Conservation (phyloP, 2,888 invertebrate genomes). For the Acrocera orbiculus region DNA sequence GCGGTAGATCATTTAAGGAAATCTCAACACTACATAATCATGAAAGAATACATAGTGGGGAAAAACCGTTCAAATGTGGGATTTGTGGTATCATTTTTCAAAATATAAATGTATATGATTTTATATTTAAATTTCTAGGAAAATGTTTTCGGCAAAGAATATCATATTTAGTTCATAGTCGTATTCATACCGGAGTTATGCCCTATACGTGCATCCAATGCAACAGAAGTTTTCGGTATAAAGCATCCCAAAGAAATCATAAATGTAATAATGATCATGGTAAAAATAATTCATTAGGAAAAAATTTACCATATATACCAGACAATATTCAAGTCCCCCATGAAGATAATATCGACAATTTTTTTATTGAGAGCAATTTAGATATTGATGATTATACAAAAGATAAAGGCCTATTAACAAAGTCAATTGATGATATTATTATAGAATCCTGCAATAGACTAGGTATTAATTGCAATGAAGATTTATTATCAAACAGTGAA, state of each 20-base stretch:
- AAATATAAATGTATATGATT: neutral
- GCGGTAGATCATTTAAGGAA: constrained; percentile 71
- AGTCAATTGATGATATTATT: constrained; percentile 29
- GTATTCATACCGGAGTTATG: constrained; percentile 52
- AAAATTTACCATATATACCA: neutral
- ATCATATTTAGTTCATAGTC: constrained; percentile 65
- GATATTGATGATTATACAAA: neutral
- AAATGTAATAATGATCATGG: constrained; percentile 40
- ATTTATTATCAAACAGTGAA: no score
- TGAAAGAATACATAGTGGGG: constrained; percentile 58
- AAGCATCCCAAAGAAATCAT: constrained; percentile 69
- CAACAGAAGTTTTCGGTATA: constrained; percentile 65
- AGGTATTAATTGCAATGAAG: constrained; percentile 17
- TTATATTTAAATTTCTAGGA: constrained; percentile 35
- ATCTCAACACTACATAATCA: constrained; percentile 75
- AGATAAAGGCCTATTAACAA: constrained; percentile 22
- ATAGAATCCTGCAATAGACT: constrained; percentile 28
- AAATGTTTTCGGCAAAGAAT: constrained; percentile 76
- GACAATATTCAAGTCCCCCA: no score
- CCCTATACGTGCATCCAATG: constrained; percentile 70
- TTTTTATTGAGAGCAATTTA: no score
- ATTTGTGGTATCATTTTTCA: constrained; percentile 48
- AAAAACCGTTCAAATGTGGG: constrained; percentile 74
- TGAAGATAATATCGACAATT: no score
- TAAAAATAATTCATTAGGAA: neutral